Evolutionary conservation across 1,140 invertebrate species (phyloP), one percentile per base, ranked within the genome.

Genomic region (Tetragnatha versicolor): DNA sequence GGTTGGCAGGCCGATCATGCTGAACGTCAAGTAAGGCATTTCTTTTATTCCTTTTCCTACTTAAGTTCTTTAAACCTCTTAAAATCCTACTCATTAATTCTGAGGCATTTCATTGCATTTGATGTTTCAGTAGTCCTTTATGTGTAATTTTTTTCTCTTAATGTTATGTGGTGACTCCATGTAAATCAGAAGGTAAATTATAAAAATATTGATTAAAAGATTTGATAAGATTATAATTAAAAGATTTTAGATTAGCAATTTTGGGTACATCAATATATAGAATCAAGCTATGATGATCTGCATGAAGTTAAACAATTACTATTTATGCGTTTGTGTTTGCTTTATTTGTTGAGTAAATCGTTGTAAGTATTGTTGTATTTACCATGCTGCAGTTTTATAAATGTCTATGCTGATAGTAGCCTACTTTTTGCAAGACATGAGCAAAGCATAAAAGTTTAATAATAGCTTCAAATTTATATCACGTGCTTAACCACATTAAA

Each of bases 1-100:
- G 93, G 93, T 58, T 98, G 96, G 93, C 94, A 94, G 75, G 94
- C 94, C 17, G 95, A 98, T 84, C 91, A 92, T 83, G 88, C 95
- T 79, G 95, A 98, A 87, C 94, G 93, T 90, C 95, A 97, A 91
- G 95, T 96, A 87, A 75, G 82, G 80, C 20, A 39, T 55, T 29
- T 81, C n/a, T 49, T 78, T 73, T 53, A 7, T 45, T 27, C 20
- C 20, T 60, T 60, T 60, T 60, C 20, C 9, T 29, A 10, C 55
- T 33, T 25, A 25, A 60, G 14, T 42, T 39, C 20, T 63, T 60
- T 17, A 17, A 3, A 3, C 10, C 20, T 63, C 2, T n/a, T 17
- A 29, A n/a, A 51, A 51, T 51, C 9, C 1, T 22, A 14, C 25
- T 1, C 49, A 3, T 14, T 51, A 22, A 9, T 22, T 51, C 25